phyloP scores from a whole-genome alignment of 2,888 invertebrate genomes.

The Keiferia lycopersicella region DNA sequence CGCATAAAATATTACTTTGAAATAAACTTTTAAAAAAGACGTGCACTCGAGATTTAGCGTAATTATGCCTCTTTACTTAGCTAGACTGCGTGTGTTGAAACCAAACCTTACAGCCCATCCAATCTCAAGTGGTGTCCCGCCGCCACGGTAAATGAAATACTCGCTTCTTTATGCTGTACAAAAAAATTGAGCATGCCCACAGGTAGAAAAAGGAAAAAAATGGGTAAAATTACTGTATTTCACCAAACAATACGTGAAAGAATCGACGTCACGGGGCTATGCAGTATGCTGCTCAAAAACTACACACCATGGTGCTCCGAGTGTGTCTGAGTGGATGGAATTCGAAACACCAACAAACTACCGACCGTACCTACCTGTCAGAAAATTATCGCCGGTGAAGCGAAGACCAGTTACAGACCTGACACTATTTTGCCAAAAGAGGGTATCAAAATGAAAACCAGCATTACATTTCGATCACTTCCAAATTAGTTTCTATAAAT shows the following conservation, averaged over 20 bases:
- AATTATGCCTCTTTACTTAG: no score
- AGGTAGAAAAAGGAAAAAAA: no score
- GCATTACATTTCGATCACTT: slow-evolving; percentile 9
- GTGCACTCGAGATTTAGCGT: no score
- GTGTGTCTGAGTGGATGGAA: background rate
- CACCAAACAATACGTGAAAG: no score
- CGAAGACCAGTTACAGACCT: background rate
- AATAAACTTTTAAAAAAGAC: no score
- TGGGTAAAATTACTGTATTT: background rate
- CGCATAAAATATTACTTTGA: no score
- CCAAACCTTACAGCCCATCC: no score
- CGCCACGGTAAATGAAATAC: no score
- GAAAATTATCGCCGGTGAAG: slow-evolving; percentile 5
- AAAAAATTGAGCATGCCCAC: background rate
- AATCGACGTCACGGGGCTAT: background rate
- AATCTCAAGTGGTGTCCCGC: no score
- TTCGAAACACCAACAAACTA: background rate
- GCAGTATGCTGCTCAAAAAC: background rate
- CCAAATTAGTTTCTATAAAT: background rate
- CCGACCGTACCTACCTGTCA: background rate
- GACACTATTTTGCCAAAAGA: background rate
- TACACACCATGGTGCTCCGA: background rate
- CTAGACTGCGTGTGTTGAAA: no score
- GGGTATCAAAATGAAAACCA: background rate
- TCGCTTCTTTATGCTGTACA: no score